Conservation (phyloP, 2,113 vertebrate species). For the Psammodynastes pulverulentus region DNA sequence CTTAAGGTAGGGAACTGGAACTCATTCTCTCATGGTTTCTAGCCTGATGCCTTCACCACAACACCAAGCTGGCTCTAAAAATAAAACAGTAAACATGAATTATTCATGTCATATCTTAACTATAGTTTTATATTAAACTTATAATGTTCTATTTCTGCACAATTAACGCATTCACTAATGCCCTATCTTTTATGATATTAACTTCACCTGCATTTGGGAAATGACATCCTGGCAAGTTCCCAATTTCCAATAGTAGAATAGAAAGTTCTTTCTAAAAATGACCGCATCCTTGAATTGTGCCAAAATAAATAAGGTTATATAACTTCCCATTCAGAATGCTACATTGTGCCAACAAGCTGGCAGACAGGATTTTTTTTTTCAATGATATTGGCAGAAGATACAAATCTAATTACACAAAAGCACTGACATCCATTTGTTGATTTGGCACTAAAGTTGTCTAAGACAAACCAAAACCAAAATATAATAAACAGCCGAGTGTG, state of each 20-base stretch:
- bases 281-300: conserved; percentile 20
- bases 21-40: background rate
- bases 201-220: conserved; percentile 18
- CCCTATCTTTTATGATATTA: conserved; percentile 5
- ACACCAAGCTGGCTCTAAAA: background rate
- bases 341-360: conserved; percentile 14
- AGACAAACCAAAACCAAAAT: conserved; percentile 15
- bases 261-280: conserved; percentile 11
- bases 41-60: background rate
- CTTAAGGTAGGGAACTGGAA: background rate
- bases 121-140: background rate
- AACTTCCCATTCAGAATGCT: conserved; percentile 16
- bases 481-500: background rate
- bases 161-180: background rate
- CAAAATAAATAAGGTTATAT: conserved; percentile 44
- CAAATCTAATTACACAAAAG: conserved; percentile 34
- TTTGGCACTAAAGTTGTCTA: background rate
- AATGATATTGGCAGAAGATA: conserved; percentile 20
- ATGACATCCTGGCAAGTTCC: conserved; percentile 33
- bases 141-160: background rate
- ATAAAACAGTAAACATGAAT: background rate
- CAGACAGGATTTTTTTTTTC: conserved; percentile 28
- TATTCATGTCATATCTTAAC: background rate
- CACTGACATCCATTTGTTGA: conserved; percentile 8
- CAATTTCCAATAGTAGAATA: conserved; percentile 24